A percentile compares a stretch with the other conserved stretches of the same genome.
Evolutionary conservation across 2,888 invertebrate species (phyloP).

Genomic region (Ellobium chinense): DNA sequence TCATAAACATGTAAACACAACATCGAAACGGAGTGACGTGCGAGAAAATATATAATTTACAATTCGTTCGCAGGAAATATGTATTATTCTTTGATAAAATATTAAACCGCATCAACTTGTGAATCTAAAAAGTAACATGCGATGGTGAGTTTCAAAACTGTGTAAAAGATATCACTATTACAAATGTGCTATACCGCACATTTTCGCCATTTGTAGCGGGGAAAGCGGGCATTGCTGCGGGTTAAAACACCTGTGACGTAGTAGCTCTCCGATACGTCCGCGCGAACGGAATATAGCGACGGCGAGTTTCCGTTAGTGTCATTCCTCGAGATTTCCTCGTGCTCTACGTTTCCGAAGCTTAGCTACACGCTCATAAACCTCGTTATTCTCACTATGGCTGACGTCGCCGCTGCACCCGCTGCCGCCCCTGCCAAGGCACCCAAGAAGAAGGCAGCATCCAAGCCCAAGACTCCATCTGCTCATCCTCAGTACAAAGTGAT

Average conservation of each 20-base stretch:
- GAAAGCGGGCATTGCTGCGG: background rate
- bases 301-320: background rate
- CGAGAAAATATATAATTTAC: no score
- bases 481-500: constrained; percentile 47
- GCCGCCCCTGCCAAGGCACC: background rate
- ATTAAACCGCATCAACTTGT: no score
- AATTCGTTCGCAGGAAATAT: no score
- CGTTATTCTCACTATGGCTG: constrained; percentile 18
- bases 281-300: background rate
- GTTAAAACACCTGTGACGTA: background rate
- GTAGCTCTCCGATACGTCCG: constrained; percentile 2
- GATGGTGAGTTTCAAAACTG: background rate
- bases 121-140: background rate
- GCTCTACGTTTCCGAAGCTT: background rate
- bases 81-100: no score
- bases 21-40: no score
- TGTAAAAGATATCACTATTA: background rate
- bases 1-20: no score
- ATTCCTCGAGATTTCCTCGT: background rate
- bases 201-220: background rate
- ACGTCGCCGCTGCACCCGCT: constrained; percentile 30
- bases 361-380: background rate
- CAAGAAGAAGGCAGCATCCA: constrained; percentile 22
- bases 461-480: constrained; percentile 23
- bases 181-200: background rate